Base-by-base conservation (phyloP, 35 echinoderm and acorn worm species). In the Heliocidaris tuberculata region DNA sequence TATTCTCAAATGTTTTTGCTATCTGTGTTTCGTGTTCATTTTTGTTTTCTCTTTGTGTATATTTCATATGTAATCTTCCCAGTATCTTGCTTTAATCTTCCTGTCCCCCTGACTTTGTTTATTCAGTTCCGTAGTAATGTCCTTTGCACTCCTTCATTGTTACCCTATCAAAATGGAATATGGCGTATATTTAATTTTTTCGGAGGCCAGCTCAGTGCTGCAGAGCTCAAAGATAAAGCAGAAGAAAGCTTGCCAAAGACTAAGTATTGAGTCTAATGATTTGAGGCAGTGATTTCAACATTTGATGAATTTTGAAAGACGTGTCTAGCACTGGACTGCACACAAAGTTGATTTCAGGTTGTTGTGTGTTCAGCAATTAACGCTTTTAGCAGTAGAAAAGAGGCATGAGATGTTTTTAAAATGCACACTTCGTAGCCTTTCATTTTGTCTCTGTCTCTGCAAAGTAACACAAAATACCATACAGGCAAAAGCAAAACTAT, bases 61-160 rank as follows among this genome's bases (percentile, higher is more conserved):
- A 78, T 78, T 78, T 78, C 65, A 78, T 78, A 78, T 78, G 65
- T 78, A 78, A 78, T 78, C 21, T 21, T n/a, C 65, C 27, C 65
- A 78, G 65, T 78, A 78, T 78, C 65, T 78, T 78, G 65, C 65
- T 78, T 78, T 78, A n/a, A 27, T 78, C 27, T 27, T n/a, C 65
- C 8, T 78, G 19, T 78, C 21, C 65, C 65, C 6, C 8, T 19
- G 21, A 78, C 19, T 78, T 19, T 78, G 65, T 78, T 78, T 78
- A 78, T 78, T 78, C 21, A 78, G 65, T 78, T 78, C 65, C 65
- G 65, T 78, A 78, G 65, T 78, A 78, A 78, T 78, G 65, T 78
- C 65, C 65, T 78, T 78, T 78, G 65, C 65, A 78, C 65, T 78
- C 65, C 65, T 78, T 78, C 60, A 70, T 70, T 78, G 65, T 78